These are phyloP conservation scores for Micrasema longulum DNA, from an alignment of 1,140 invertebrate species.

Conservation along the genomic window DNA sequence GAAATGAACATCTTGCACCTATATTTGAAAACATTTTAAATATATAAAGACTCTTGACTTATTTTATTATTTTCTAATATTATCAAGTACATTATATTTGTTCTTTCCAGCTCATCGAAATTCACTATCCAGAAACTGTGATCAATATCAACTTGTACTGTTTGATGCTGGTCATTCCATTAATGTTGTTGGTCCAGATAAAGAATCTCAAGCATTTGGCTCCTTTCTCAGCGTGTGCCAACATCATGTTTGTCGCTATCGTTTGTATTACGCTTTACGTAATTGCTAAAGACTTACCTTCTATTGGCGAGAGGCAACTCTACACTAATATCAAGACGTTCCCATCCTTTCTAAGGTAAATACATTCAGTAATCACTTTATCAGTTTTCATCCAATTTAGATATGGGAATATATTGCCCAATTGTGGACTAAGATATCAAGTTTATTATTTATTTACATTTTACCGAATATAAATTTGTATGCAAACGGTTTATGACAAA, in stretches of 20 bases:
- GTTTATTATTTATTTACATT: too few species aligned
- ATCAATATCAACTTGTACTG: conserved; percentile 63
- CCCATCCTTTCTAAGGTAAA: conserved; percentile 75
- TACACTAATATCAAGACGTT: conserved; percentile 66
- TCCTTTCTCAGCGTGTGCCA: conserved; percentile 80
- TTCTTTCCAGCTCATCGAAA: conserved; percentile 26
- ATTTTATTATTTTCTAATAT: not conserved
- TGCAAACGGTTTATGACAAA: too few species aligned
- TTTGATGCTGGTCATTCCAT: conserved; percentile 70
- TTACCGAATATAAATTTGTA: too few species aligned
- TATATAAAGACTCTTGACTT: too few species aligned
- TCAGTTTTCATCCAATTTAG: not conserved
- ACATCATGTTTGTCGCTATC: conserved; percentile 75
- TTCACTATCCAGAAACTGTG: conserved; percentile 2
- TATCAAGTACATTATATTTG: not conserved
- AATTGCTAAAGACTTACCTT: conserved; percentile 71
- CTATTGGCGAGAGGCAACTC: conserved; percentile 64
- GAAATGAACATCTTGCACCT: too few species aligned
- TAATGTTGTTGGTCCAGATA: conserved; percentile 74
- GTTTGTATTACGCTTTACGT: conserved; percentile 81
- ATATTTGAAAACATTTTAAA: too few species aligned
- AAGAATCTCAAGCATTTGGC: conserved; percentile 79
- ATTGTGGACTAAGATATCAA: too few species aligned
- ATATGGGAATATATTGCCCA: too few species aligned
- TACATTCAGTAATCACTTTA: conserved; percentile 3